Base-by-base conservation (phyloP, 2,888 invertebrate genomes). In the Plemyria rubiginata region DNA sequence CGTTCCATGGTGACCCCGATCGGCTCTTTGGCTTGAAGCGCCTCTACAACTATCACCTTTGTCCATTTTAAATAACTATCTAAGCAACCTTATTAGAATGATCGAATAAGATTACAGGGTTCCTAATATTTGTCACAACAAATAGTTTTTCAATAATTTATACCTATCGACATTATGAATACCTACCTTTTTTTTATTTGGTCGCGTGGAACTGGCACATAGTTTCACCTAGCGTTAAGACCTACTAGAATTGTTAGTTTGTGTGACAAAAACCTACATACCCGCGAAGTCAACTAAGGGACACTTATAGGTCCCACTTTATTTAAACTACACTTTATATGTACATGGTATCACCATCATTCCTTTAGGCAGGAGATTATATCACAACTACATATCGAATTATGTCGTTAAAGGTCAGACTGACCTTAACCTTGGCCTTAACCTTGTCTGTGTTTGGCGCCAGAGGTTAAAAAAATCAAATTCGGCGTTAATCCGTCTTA, bases 341-440 rank as follows among this genome's bases (percentile, higher is more conserved):
- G 15, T 50, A 56, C 60, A 43, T 57, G 11, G 36, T 71, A 71
- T 71, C 70, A 71, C 71, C 64, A 16, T 49, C 29, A 41, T 71
- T 54, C 52, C 62, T 50, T 61, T 29, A 57, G 71, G 71, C 71
- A 71, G 71, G 71, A 71, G 49, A 16, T 70, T 32, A 56, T 71
- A 71, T 71, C 71, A 71, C 71, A 70, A 66, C 66, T 67, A 71
- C 65, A 60, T 63, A 48, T 13, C 50, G 45, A 49, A 45, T 54
- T 62, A 46, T 54, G 15, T 54, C 36, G 45, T 46, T 36, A 40
- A 8, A 48, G 11, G 52, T 6, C 12, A 41, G 32, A 45, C 32
- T 32, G 43, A 50, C 49, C 49, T 41, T 43, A 7, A 32, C 32
- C 32, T 32, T 3, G 22, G 3, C 22, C n/a, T 29, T 32, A 32